Conservation (phyloP, 2,888 invertebrate genomes). For the Eumacrocentrus americanus region DNA sequence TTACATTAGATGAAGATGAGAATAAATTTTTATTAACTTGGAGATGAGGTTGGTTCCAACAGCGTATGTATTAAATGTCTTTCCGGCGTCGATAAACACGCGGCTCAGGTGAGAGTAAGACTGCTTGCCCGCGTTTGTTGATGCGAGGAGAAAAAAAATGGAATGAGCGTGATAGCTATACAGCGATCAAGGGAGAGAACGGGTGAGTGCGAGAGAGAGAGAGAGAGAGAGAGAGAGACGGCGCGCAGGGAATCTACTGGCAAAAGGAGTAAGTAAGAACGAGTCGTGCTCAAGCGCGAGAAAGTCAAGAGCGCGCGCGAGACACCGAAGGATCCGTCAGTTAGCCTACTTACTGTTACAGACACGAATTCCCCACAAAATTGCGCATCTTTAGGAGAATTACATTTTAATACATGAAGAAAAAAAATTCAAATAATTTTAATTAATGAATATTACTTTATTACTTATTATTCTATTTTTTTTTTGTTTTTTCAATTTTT, state of each 20-base stretch:
- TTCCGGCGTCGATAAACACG: neutral
- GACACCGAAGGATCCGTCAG: constrained; percentile 40
- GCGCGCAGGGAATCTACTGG: constrained; percentile 6
- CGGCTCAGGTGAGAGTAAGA: neutral
- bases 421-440: neutral
- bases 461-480: neutral
- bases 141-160: neutral
- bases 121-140: neutral
- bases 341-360: constrained; percentile 53
- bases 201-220: no score
- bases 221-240: constrained; percentile 7
- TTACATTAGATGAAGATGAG: no score
- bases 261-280: constrained; percentile 25
- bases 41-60: no score
- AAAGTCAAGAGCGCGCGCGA: constrained; percentile 55
- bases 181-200: neutral
- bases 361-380: constrained; percentile 27
- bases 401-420: constrained; percentile 3
- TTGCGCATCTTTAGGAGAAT: constrained; percentile 6
- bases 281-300: constrained; percentile 40
- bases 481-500: neutral
- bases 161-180: neutral
- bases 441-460: neutral
- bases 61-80: neutral
- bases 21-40: no score